These are phyloP conservation scores for Amphipyra berbera DNA, from an alignment of 2,888 invertebrate species.

Conservation along the genomic window DNA sequence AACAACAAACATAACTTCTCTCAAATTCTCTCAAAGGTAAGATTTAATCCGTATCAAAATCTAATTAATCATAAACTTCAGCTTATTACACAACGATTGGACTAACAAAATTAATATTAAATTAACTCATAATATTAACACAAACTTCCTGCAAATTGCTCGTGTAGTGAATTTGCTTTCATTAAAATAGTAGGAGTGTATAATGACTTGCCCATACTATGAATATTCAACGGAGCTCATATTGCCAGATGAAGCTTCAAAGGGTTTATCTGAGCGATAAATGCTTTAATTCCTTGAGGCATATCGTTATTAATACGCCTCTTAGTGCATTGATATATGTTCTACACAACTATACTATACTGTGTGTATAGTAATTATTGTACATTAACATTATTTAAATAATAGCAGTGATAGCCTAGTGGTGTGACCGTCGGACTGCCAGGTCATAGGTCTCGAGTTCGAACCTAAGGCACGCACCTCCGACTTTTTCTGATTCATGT, in stretches of 20 bases:
- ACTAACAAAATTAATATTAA: slow-evolving; percentile 46
- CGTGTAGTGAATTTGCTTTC: slow-evolving; percentile 69
- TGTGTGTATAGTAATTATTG: too few relatives aligned
- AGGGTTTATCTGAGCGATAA: slow-evolving; percentile 74
- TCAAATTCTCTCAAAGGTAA: background rate
- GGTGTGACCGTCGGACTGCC: too few relatives aligned
- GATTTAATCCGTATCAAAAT: slow-evolving; percentile 10
- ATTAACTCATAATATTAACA: slow-evolving; percentile 47
- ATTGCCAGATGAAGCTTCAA: slow-evolving; percentile 75
- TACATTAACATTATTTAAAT: too few relatives aligned
- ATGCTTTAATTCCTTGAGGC: slow-evolving; percentile 68
- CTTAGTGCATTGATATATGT: slow-evolving; percentile 33
- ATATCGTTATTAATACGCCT: slow-evolving; percentile 64
- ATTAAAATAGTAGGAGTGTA: slow-evolving; percentile 71
- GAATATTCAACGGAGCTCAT: slow-evolving; percentile 76
- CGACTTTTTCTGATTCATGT: too few relatives aligned
- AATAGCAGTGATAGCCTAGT: too few relatives aligned
- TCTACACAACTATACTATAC: background rate
- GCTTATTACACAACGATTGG: slow-evolving; percentile 22
- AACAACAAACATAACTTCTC: too few relatives aligned
- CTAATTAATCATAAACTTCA: slow-evolving; percentile 19
- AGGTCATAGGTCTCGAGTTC: too few relatives aligned
- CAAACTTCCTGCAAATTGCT: slow-evolving; percentile 51
- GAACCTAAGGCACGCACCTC: too few relatives aligned
- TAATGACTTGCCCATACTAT: slow-evolving; percentile 74